Percentiles rank a stretch among this genome's conserved stretches.
Evolutionary conservation across 2,797 vertebrate genomes (phyloP).

Genomic region (Gorsachius magnificus): DNA sequence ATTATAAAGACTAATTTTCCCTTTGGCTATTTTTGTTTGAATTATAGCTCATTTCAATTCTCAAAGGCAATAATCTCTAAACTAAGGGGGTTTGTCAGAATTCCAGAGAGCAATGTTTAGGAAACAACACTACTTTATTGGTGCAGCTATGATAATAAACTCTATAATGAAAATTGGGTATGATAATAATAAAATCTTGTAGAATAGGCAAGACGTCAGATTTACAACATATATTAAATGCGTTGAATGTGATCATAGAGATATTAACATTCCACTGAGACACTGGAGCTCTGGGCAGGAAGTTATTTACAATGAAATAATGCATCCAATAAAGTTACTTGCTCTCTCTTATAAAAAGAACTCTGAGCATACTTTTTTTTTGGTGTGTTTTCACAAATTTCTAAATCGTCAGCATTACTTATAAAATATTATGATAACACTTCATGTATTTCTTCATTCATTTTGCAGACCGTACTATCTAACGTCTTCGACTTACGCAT

Average conservation of each 20-base stretch:
- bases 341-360: background rate
- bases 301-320: conserved; percentile 5
- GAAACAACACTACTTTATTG: background rate
- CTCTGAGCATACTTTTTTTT: background rate
- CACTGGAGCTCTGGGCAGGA: background rate
- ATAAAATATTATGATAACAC: background rate
- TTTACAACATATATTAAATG: background rate
- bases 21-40: conserved; percentile 25
- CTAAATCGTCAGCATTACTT: background rate
- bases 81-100: conserved; percentile 5
- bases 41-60: conserved; percentile 6
- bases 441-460: background rate
- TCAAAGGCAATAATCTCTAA: conserved; percentile 32
- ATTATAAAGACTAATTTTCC: conserved; percentile 10
- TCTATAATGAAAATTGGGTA: background rate
- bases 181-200: conserved; percentile 4
- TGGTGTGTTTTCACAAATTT: background rate
- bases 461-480: background rate
- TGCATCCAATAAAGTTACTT: background rate
- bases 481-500: accelerated
- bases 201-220: conserved; percentile 1
- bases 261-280: conserved; percentile 16
- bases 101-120: background rate
- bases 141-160: conserved; percentile 33
- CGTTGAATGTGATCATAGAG: background rate